Evolutionary conservation across 2,797 vertebrate species (phyloP).

Genomic region (Tachyglossus aculeatus): DNA sequence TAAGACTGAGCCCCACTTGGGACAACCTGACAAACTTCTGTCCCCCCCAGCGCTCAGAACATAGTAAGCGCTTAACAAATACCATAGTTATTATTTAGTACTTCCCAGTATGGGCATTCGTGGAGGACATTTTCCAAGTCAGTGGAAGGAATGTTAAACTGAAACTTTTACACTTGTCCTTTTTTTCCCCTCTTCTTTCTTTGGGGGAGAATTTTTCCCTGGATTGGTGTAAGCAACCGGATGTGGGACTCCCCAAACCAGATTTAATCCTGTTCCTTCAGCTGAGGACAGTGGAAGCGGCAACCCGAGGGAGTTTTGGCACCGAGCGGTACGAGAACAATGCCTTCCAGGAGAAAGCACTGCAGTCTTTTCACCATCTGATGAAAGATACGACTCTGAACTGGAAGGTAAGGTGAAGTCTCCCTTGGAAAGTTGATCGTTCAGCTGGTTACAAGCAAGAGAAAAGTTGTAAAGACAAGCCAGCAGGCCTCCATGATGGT

Average conservation of each 20-base stretch:
- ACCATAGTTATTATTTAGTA: too few species aligned
- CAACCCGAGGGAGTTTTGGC: conserved; percentile 83
- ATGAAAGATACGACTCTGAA: conserved; percentile 84
- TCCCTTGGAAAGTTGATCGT: accelerated
- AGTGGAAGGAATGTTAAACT: too few species aligned
- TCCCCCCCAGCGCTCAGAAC: too few species aligned
- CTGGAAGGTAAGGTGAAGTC: conserved; percentile 84
- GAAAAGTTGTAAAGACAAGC: too few species aligned
- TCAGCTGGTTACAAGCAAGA: too few species aligned
- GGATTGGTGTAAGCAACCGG: conserved; percentile 91
- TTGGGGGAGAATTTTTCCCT: conserved; percentile 83
- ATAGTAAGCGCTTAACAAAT: too few species aligned
- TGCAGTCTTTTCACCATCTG: conserved; percentile 80
- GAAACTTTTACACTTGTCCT: neutral
- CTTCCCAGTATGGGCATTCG: too few species aligned
- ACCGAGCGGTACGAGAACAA: conserved; percentile 85
- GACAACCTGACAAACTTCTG: too few species aligned
- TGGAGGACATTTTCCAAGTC: too few species aligned
- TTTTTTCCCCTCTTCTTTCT: neutral
- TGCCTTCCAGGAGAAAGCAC: conserved; percentile 82
- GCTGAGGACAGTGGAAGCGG: conserved; percentile 75
- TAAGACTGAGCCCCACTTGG: too few species aligned
- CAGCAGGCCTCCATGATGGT: too few species aligned
- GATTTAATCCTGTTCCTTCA: conserved; percentile 92
- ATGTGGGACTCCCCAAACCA: conserved; percentile 91